Percentiles rank a stretch among this genome's conserved stretches.
phyloP scores from a whole-genome alignment of 2,797 vertebrate species.

The Buceros bicornis region DNA sequence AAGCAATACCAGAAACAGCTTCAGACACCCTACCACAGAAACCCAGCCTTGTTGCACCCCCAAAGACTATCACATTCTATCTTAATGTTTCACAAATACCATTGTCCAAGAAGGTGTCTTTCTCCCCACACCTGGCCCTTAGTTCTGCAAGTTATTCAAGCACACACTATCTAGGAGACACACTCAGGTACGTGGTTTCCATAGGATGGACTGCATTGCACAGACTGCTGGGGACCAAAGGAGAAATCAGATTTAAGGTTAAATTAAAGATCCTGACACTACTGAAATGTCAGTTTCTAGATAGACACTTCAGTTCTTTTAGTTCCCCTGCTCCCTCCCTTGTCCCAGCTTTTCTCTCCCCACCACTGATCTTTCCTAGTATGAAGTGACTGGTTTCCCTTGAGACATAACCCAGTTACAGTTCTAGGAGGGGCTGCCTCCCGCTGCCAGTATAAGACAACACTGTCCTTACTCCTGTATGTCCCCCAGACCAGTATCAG shows the following conservation, averaged over 20 bases:
- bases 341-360: background rate
- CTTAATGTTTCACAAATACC: background rate
- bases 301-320: background rate
- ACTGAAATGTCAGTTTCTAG: background rate
- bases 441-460: background rate
- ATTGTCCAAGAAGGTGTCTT: background rate
- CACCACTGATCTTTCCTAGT: background rate
- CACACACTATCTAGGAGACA: background rate
- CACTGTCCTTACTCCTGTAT: background rate
- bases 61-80: background rate
- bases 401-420: background rate
- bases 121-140: background rate
- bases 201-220: background rate
- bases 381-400: background rate
- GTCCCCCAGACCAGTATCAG: background rate
- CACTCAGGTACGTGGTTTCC: background rate
- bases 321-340: background rate
- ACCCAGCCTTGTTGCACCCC: background rate
- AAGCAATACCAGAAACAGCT: constrained; percentile 36
- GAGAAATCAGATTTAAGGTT: background rate
- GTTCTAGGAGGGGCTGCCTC: background rate
- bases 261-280: background rate
- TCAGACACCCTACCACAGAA: constrained; percentile 12
- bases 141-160: background rate
- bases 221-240: background rate